Evolutionary conservation across 1,140 invertebrate species (phyloP).

Genomic region (Bombus waltoni): DNA sequence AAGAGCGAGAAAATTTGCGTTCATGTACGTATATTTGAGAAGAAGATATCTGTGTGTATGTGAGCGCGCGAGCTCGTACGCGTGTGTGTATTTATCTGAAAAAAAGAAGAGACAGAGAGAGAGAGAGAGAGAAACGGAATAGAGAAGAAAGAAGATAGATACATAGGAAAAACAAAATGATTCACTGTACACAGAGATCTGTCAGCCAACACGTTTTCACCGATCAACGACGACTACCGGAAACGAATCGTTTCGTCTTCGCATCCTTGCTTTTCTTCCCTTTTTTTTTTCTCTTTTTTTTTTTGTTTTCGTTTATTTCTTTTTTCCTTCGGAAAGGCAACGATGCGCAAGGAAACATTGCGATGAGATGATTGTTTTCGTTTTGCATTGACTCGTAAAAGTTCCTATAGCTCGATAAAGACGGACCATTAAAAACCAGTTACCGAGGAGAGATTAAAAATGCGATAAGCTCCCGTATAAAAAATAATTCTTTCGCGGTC

Average conservation of each 20-base stretch:
- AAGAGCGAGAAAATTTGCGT: neutral
- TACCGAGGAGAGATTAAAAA: constrained; percentile 15
- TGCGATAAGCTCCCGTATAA: constrained; percentile 49
- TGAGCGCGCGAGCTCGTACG: neutral
- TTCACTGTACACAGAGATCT: constrained; percentile 81
- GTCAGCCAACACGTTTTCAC: constrained; percentile 74
- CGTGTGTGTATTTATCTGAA: neutral
- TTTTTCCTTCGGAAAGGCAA: constrained; percentile 16
- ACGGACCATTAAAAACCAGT: constrained; percentile 20
- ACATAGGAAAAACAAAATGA: constrained; percentile 74
- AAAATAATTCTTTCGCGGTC: constrained; percentile 56
- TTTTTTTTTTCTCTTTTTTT: neutral
- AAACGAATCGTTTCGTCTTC: constrained; percentile 28
- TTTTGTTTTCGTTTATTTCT: neutral
- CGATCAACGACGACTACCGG: constrained; percentile 52
- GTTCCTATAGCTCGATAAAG: constrained; percentile 24
- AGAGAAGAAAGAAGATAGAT: constrained; percentile 48
- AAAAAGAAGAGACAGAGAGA: constrained; percentile 30
- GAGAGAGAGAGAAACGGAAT: constrained; percentile 45
- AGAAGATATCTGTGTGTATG: neutral
- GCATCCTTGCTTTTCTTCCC: neutral
- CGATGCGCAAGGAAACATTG: constrained; percentile 25
- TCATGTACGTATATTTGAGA: neutral
- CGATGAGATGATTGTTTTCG: constrained; percentile 16
- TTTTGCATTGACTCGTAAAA: constrained; percentile 17